phyloP scores from a whole-genome alignment of 2,113 vertebrate genomes.

The Dendrocopos noguchii region DNA sequence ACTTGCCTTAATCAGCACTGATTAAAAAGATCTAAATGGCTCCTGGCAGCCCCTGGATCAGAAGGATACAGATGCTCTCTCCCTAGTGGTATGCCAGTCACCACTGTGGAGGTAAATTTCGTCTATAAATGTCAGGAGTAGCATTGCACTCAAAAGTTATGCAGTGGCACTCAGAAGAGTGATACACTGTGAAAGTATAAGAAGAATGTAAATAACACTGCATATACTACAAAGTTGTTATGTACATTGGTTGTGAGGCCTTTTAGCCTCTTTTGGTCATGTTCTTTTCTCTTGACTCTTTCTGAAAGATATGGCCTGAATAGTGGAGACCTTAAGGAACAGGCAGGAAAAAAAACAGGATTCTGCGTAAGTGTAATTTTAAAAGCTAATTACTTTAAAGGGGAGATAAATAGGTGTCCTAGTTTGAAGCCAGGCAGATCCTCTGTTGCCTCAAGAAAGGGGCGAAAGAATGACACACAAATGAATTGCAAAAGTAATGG shows the following conservation, averaged over 20 bases:
- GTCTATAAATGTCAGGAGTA: constrained; percentile 30
- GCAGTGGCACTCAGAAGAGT: neutral
- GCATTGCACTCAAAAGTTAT: neutral
- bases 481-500: too few species aligned
- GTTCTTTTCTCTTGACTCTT: neutral
- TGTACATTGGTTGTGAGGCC: neutral
- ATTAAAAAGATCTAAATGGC: constrained; percentile 61
- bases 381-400: neutral
- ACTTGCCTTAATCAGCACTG: constrained; percentile 51
- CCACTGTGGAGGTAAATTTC: constrained; percentile 27
- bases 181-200: neutral
- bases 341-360: neutral
- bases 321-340: neutral
- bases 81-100: constrained; percentile 14
- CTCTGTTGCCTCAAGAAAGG: too few species aligned
- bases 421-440: too few species aligned
- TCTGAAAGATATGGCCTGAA: neutral
- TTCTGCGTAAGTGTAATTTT: neutral
- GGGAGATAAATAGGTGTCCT: neutral
- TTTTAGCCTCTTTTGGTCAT: neutral
- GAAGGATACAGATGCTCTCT: constrained; percentile 32
- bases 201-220: constrained; percentile 2
- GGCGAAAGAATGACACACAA: too few species aligned
- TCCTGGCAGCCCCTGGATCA: constrained; percentile 21
- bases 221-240: neutral